These are phyloP conservation scores for Leucoptera coffeella DNA, from an alignment of 2,888 invertebrate genomes.

Conservation along the genomic window DNA sequence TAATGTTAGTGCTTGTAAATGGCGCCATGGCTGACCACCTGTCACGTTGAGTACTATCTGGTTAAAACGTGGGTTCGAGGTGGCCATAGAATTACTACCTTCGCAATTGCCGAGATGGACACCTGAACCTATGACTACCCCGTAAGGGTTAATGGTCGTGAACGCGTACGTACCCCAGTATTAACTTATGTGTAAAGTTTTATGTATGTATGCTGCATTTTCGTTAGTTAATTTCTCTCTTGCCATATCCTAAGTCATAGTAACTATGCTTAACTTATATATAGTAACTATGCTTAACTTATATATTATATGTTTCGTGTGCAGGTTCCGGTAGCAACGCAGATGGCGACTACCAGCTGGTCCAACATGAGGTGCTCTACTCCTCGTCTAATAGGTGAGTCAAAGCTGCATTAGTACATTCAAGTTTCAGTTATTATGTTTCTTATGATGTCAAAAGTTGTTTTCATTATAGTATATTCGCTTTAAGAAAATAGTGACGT, in stretches of 20 bases:
- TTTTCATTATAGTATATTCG: too few relatives aligned
- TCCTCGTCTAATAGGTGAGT: conserved; percentile 89
- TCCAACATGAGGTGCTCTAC: conserved; percentile 96
- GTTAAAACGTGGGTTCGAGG: neutral
- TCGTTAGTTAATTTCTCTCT: too few relatives aligned
- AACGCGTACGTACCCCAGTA: neutral
- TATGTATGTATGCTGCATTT: neutral
- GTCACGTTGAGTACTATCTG: conserved; percentile 1
- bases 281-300: neutral
- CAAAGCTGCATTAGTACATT: too few relatives aligned
- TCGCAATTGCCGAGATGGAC: neutral
- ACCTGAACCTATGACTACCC: neutral
- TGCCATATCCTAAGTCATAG: too few relatives aligned
- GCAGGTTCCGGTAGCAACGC: conserved; percentile 76
- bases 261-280: neutral
- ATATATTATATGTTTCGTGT: conserved; percentile 1
- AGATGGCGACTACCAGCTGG: conserved; percentile 97
- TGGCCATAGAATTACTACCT: too few relatives aligned
- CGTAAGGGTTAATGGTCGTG: neutral
- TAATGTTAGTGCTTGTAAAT: too few relatives aligned
- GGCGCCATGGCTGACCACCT: neutral
- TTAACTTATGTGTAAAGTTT: neutral
- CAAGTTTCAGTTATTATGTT: neutral
- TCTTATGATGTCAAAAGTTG: too few relatives aligned
- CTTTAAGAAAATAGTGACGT: too few relatives aligned